Evolutionary conservation across 2,888 invertebrate species (phyloP).

Genomic region (Alloplasta piceator): DNA sequence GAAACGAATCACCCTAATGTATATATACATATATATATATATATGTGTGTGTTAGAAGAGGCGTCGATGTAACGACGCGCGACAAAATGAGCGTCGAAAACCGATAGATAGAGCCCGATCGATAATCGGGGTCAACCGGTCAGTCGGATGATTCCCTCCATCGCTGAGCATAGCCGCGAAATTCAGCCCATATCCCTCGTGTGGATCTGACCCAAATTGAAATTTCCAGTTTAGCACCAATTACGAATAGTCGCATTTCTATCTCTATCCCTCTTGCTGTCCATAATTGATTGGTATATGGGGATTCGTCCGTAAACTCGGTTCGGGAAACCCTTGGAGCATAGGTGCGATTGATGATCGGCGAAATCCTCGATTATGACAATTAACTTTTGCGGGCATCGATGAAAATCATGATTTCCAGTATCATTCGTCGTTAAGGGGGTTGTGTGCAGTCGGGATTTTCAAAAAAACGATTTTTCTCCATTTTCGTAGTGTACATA

Average conservation of each 20-base stretch:
- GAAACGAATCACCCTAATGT: no score
- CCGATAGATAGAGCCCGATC: constrained; percentile 30
- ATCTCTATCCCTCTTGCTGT: not conserved
- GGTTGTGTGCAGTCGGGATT: no score
- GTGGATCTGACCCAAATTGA: constrained; percentile 54
- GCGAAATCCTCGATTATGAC: not conserved
- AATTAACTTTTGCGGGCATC: not conserved
- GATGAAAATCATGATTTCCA: constrained; percentile 29
- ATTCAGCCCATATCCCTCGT: constrained; percentile 20
- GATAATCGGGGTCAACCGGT: constrained; percentile 68
- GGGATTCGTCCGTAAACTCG: no score
- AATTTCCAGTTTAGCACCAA: constrained; percentile 52
- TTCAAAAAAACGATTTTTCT: no score
- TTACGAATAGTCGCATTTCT: constrained; percentile 24
- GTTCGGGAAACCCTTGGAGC: no score
- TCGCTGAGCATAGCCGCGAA: constrained; percentile 15
- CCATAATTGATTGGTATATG: constrained; percentile 1
- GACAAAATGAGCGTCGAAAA: constrained; percentile 9
- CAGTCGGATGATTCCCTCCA: constrained; percentile 56
- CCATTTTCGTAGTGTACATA: no score
- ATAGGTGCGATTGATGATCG: not conserved
- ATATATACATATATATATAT: no score
- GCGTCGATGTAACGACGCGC: not conserved
- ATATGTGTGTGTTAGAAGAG: not conserved
- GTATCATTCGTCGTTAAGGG: no score